A percentile compares a stretch with the other conserved stretches of the same genome.
These are phyloP conservation scores for Cladopsammia gracilis DNA, from an alignment of 64 coral and sea anemone species.

Conservation along the genomic window DNA sequence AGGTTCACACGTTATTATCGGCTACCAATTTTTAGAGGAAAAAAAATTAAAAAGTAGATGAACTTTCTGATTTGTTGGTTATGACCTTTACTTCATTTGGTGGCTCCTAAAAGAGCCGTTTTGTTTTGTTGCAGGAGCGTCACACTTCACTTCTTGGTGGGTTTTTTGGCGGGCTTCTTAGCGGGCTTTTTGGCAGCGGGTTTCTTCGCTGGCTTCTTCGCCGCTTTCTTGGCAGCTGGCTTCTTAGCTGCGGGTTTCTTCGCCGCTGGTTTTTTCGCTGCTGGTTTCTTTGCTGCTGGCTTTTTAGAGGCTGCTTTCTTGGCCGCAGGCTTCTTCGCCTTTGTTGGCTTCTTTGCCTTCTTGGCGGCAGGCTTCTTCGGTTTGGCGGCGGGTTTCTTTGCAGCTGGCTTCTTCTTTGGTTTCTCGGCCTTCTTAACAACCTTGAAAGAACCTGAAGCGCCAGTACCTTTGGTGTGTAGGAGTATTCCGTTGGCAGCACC, in stretches of 20 bases:
- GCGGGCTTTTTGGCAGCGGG: neutral
- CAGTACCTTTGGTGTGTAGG: constrained; percentile 30
- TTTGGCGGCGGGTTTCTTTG: neutral
- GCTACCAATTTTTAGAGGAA: too few species aligned
- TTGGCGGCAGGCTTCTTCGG: constrained; percentile 17
- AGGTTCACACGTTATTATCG: too few species aligned
- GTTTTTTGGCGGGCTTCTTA: neutral
- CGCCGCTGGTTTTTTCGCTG: neutral
- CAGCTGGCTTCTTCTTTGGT: neutral
- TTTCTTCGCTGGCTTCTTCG: neutral
- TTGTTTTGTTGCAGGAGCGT: too few species aligned
- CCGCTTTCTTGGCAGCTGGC: neutral
- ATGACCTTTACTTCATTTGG: too few species aligned
- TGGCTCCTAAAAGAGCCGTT: too few species aligned
- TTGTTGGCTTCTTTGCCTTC: neutral
- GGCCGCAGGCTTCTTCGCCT: neutral
- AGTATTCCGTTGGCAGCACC: neutral
- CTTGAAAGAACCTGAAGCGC: constrained; percentile 46
- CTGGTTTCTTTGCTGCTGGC: neutral
- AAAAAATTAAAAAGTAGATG: too few species aligned
- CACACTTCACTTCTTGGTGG: too few species aligned
- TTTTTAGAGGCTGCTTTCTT: neutral
- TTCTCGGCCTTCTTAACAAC: neutral
- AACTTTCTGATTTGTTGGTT: too few species aligned
- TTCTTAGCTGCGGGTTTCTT: constrained; percentile 11